Evolutionary conservation across 2,888 invertebrate species (phyloP), one percentile per base, ranked within the genome.

Genomic region (Heliconius ismenius): DNA sequence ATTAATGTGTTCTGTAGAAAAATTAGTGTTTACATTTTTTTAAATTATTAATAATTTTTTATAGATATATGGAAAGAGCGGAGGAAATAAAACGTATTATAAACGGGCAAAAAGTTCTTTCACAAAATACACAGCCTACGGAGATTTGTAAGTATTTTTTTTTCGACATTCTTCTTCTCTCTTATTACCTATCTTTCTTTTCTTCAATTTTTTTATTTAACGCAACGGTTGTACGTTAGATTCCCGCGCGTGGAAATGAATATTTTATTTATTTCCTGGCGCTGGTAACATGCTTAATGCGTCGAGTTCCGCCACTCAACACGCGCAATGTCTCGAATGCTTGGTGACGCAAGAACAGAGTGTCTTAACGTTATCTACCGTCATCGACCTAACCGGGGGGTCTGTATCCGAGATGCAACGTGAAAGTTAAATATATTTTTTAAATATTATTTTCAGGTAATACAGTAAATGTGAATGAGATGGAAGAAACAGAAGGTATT

Each of bases 21-120:
- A 54, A 21, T 18, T 1, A 7, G 9, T 54, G 7, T 21, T 54
- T 54, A 2, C 1, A 15, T 43, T 49, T 18, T 43, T 49, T 49
- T 49, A 6, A 49, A 49, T 18, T 15, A 49, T 32, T 36, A 0
- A 36, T 18, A 1, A 15, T 15, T 24, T 58, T n/a, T 43, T 43
- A 0, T 76, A 92, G 92, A 28, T 93, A 93, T 76, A 92, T 92
- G 92, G 90, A 92, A 32, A 83, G 92, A 3, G 92, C 92, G 0
- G 92, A 92, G 36, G 91, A 92, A 49, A 84, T 92, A 2, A 92
- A 92, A 32, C 76, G 82, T 0, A 83, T 80, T 4, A 76, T 92
- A 0, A 86, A 85, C 18, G 83, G 80, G 0, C 72, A 74, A n/a
- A 54, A 10, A 24, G 11, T 3, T 7, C 43, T 24, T 15, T 60